A percentile compares a stretch with the other conserved stretches of the same genome.
Evolutionary conservation across 2,113 vertebrate genomes (phyloP).

Genomic region (Lophotis ruficrista): DNA sequence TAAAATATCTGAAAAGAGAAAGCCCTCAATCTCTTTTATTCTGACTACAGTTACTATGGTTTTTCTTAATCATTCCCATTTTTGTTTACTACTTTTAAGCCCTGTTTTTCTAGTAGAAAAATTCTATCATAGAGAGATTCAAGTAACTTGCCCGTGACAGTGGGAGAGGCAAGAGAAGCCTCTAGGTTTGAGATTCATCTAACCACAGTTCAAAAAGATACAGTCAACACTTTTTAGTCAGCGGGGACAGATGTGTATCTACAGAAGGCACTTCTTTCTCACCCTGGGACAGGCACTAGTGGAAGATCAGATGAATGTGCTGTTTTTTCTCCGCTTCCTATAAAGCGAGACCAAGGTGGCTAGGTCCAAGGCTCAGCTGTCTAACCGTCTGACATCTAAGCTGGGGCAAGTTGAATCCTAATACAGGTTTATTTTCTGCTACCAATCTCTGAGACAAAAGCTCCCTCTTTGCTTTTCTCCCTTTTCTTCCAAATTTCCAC

Average conservation of each 20-base stretch:
- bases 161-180: neutral
- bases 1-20: neutral
- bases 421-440: neutral
- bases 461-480: neutral
- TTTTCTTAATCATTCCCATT: neutral
- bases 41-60: neutral
- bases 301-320: neutral
- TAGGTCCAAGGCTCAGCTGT: neutral
- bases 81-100: neutral
- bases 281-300: neutral
- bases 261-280: neutral
- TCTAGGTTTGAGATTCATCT: neutral
- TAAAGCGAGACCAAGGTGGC: neutral
- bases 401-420: neutral
- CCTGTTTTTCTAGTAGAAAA: neutral
- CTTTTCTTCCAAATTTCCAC: constrained; percentile 61
- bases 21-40: neutral
- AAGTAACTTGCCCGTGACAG: neutral
- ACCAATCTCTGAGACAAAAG: neutral
- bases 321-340: neutral
- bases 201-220: neutral
- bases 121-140: neutral
- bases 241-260: accelerated
- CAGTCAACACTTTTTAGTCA: neutral
- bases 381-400: neutral